Percentiles rank a stretch among this genome's conserved stretches.
Evolutionary conservation across 2,113 vertebrate species (phyloP).

Genomic region (Phyllopteryx taeniolatus): DNA sequence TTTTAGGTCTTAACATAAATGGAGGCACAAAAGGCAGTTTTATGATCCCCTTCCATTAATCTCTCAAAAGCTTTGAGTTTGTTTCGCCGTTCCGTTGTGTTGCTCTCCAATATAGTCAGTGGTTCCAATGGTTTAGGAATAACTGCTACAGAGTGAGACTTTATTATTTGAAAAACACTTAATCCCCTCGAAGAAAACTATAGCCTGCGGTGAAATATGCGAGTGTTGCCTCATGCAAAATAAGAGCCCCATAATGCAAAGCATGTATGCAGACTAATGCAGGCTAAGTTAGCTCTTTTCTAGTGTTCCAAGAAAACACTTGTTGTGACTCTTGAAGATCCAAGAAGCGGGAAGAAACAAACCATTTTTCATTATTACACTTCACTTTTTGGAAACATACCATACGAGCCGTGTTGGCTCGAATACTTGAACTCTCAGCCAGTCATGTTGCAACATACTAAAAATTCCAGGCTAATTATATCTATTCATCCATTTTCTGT

Average conservation of each 20-base stretch:
- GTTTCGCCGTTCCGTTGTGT: neutral
- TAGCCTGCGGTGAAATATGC: constrained; percentile 23
- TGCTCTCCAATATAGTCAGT: constrained; percentile 2
- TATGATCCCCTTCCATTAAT: constrained; percentile 30
- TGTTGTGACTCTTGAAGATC: neutral
- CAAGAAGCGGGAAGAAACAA: constrained; percentile 11
- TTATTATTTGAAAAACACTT: constrained; percentile 21
- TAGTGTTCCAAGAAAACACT: neutral
- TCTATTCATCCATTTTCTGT: no score
- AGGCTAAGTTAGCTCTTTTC: neutral
- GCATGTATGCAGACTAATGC: constrained; percentile 13
- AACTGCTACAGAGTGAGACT: neutral
- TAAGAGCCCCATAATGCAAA: constrained; percentile 26
- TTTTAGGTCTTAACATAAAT: constrained; percentile 45
- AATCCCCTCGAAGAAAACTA: constrained; percentile 4
- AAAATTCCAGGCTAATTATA: constrained; percentile 42
- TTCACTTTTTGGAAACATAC: neutral
- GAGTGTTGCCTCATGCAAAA: constrained; percentile 32
- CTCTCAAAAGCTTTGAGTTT: constrained; percentile 12
- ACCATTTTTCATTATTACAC: neutral
- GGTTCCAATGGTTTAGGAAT: neutral
- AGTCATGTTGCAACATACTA: constrained; percentile 29
- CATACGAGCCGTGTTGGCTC: constrained; percentile 33
- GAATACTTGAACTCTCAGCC: constrained; percentile 22
- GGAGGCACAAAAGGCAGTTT: constrained; percentile 39